phyloP scores from a whole-genome alignment of 2,888 invertebrate species.

The Nephrotoma guestfalica region DNA sequence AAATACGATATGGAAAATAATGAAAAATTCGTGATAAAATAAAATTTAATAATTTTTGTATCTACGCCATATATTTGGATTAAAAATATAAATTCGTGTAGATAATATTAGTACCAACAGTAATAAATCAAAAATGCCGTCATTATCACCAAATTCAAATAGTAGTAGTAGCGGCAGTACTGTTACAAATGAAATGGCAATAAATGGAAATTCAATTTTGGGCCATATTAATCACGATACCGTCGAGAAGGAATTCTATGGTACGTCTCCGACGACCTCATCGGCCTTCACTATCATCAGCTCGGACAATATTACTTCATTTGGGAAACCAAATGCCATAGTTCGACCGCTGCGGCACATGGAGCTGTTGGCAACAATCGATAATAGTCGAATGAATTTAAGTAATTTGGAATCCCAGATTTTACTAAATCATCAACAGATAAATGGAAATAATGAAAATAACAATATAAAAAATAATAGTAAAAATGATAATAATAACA shows the following conservation, averaged over 20 bases:
- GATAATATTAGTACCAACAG: neutral
- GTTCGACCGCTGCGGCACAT: conserved; percentile 37
- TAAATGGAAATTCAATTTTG: neutral
- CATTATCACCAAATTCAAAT: neutral
- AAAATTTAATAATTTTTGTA: neutral
- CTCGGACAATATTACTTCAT: conserved; percentile 9
- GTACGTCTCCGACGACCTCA: neutral
- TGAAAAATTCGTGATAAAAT: neutral
- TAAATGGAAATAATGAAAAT: neutral
- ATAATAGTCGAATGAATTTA: conserved; percentile 8
- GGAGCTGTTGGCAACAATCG: conserved; percentile 13
- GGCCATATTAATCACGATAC: neutral
- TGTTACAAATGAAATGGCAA: neutral
- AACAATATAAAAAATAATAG: neutral
- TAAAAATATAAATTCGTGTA: neutral
- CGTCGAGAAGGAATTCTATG: neutral
- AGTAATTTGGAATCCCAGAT: neutral
- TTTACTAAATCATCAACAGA: neutral
- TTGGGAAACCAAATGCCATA: conserved; percentile 38
- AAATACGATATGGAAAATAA: neutral
- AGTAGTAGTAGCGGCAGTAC: neutral
- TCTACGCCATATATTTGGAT: neutral
- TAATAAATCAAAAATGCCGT: neutral
- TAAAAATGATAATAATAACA: neutral
- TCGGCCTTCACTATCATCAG: conserved; percentile 28